These are phyloP conservation scores for Uropetala carovei DNA, from an alignment of 2,888 invertebrate genomes.

Conservation along the genomic window DNA sequence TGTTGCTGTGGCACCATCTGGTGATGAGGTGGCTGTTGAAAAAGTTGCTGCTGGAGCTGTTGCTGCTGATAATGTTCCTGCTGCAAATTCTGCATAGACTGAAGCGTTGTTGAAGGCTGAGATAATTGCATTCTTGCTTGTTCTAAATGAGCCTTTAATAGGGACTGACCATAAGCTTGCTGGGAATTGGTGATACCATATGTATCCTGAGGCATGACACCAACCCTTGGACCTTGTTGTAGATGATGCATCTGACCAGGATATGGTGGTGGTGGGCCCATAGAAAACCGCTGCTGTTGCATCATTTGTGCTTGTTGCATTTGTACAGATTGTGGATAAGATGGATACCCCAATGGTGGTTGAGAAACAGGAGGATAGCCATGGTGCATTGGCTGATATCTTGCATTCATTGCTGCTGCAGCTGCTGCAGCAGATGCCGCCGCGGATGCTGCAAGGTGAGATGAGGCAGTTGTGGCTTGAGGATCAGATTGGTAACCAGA, in stretches of 20 bases:
- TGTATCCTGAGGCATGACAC: conserved; percentile 11
- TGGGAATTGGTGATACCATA: conserved; percentile 39
- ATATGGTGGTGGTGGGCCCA: conserved; percentile 49
- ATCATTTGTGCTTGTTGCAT: conserved; percentile 10
- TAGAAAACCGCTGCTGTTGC: conserved; percentile 26
- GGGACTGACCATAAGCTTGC: conserved; percentile 38
- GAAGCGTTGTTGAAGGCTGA: background rate
- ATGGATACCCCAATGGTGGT: background rate
- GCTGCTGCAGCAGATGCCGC: background rate
- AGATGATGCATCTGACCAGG: conserved; percentile 22
- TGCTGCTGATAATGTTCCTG: conserved; percentile 60
- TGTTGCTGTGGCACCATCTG: conserved; percentile 64
- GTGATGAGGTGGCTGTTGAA: conserved; percentile 39
- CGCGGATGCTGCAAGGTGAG: background rate
- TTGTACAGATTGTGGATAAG: conserved; percentile 23
- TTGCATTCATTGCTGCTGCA: conserved; percentile 30
- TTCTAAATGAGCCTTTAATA: conserved; percentile 34
- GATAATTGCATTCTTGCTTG: conserved; percentile 42
- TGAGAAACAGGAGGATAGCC: conserved; percentile 30
- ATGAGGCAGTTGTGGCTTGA: background rate
- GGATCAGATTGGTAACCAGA: conserved; percentile 29
- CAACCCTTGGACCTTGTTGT: conserved; percentile 8
- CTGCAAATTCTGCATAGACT: conserved; percentile 45
- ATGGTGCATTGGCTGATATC: conserved; percentile 47
- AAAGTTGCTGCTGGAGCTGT: conserved; percentile 59